Base-by-base conservation (phyloP, 2,888 invertebrate species). In the Diadegma fenestrale region DNA sequence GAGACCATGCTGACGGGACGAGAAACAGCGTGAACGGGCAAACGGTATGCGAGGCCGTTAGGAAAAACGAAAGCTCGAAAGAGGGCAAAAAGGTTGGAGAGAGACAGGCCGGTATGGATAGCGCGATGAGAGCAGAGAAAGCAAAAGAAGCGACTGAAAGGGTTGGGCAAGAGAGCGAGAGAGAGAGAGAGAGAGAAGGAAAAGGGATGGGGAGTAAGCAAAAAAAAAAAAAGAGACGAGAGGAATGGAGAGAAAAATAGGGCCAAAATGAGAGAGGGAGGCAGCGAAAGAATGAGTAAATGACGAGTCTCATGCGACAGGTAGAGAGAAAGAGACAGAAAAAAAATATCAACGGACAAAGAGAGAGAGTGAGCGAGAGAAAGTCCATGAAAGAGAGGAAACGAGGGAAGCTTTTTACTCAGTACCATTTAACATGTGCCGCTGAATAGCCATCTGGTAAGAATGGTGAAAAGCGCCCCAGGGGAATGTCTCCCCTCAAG, bases 401-500 rank as follows among this genome's bases (percentile, higher is more conserved):
- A 72, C 45, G 78, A 85, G 81, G 76, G 71, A 64, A 69, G 86
- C 82, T 86, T 88, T 87, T 86, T 87, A 76, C 85, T 84, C 86
- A 81, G 87, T 84, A 87, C 88, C 90, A 91, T 92, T 92, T 91
- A 91, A 91, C 91, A 90, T 91, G 91, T 90, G 88, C 88, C 61
- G 73, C 89, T 92, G 92, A 92, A 91, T 92, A 89, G 90, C 89
- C 89, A 90, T 91, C 89, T 87, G 87, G 85, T 82, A 91, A 91
- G 91, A 92, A 92, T 91, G 87, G 89, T 72, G 84, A 84, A 87
- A 88, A 87, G 88, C 85, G 89, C 88, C 84, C 86, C 86, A 66
- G 12, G 87, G 86, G 87, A 87, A 84, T 79, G 51, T 79, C 17
- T 79, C 64, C 81, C 78, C 84, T 61, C 72, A 63, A 85, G 83